A percentile compares a stretch with the other conserved stretches of the same genome.
phyloP scores from a whole-genome alignment of 1,140 invertebrate genomes.

The Drosophila insularis region DNA sequence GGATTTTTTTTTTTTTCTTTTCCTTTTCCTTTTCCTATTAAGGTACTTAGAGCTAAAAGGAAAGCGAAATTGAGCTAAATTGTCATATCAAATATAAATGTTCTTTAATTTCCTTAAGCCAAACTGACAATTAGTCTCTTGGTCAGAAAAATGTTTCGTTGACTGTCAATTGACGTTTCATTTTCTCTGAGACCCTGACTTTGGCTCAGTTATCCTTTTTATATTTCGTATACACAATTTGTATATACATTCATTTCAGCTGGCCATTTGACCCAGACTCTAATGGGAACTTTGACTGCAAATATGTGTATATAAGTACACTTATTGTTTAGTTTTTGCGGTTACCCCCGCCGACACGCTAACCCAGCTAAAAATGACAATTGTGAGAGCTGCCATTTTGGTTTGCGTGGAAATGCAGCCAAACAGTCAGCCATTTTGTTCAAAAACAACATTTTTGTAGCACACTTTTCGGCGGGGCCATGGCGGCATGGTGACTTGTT shows the following conservation, averaged over 20 bases:
- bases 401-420: constrained; percentile 62
- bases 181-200: constrained; percentile 7
- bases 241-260: constrained; percentile 36
- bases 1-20: no score
- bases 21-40: no score
- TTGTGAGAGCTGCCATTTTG: constrained; percentile 58
- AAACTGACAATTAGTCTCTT: constrained; percentile 43
- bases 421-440: constrained; percentile 48
- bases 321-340: constrained; percentile 28
- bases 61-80: no score
- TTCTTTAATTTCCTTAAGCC: neutral
- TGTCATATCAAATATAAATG: no score
- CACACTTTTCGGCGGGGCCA: neutral
- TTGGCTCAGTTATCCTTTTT: constrained; percentile 16
- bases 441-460: constrained; percentile 55
- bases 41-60: no score
- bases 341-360: constrained; percentile 36
- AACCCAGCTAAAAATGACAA: constrained; percentile 48
- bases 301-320: constrained; percentile 28
- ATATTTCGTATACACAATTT: constrained; percentile 36
- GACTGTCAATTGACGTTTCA: constrained; percentile 23
- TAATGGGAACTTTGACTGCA: constrained; percentile 74
- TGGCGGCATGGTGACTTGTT: neutral
- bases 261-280: constrained; percentile 20
- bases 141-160: constrained; percentile 8